phyloP scores from a whole-genome alignment of 2,797 vertebrate genomes.

The Taeniopygia guttata region DNA sequence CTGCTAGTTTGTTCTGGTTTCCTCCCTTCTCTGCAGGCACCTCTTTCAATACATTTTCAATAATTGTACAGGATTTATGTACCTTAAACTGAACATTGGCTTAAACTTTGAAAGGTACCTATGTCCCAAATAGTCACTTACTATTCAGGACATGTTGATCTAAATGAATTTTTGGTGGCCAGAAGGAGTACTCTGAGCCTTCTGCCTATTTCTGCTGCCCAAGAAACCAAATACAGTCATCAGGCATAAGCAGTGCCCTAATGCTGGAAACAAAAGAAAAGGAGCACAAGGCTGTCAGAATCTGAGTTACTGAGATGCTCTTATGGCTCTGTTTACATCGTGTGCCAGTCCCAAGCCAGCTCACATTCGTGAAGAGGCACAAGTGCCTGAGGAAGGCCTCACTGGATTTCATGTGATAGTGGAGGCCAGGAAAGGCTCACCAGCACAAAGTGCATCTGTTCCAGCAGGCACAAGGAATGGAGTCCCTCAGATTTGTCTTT shows the following conservation, averaged over 20 bases:
- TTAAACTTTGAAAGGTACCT: background rate
- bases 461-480: background rate
- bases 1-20: background rate
- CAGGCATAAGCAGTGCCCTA: background rate
- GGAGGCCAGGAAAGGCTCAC: background rate
- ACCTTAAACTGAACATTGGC: background rate
- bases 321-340: fast-evolving
- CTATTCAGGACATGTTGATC: background rate
- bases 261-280: background rate
- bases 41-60: background rate
- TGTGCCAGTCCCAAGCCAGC: background rate
- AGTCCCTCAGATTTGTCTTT: background rate
- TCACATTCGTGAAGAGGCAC: background rate
- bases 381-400: background rate
- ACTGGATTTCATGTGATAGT: fast-evolving
- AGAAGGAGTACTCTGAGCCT: background rate
- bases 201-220: background rate
- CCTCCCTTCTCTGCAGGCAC: background rate
- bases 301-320: fast-evolving
- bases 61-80: background rate
- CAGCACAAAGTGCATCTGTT: background rate
- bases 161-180: background rate
- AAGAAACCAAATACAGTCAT: background rate
- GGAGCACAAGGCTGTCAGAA: fast-evolving
- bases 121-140: background rate